Evolutionary conservation across 2,113 vertebrate species (phyloP), one percentile per base, ranked within the genome.

Genomic region (Festucalex cinctus): DNA sequence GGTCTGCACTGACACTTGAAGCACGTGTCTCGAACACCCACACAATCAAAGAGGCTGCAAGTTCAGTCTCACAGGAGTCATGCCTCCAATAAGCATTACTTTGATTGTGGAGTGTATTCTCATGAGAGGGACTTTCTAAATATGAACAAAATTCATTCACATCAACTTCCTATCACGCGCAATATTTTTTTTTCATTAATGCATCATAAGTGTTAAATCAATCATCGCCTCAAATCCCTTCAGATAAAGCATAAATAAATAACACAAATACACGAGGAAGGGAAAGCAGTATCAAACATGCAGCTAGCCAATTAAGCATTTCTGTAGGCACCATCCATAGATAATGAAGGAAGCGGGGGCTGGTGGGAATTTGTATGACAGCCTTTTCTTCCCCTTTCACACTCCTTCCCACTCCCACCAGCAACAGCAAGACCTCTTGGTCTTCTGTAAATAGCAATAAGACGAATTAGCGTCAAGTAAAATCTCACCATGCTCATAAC

Each of bases 401-500:
- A 3, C 56, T 9, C 16, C 56, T 2, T 17, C 48, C 48, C 22
- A 43, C 71, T 71, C 65, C 58, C 74, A 68, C 46, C 54, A 9
- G 20, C 20, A 58, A 56, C 61, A 60, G 59, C 41, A 24, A 41
- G 59, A 77, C 68, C 74, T 77, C 68, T 69, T 64, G 64, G 54
- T 74, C 70, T 62, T 82, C 62, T 72, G 70, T 86, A 89, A 91
- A 93, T 84, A 85, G 76, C 19, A 67, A 67, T 88, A 82, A 88
- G 84, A 87, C 87, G 57, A 75, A 92, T 91, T 91, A 84, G 70
- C 75, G 78, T 88, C 83, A 73, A 80, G 83, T 78, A 84, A 90
- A 79, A 86, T 71, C 76, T 84, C 79, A 66, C 68, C 22, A 85
- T 87, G 82, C 74, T 65, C 78, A 80, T 93, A 92, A 94, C 17